Percentiles rank a stretch among this genome's conserved stretches.
Conservation (phyloP, 2,113 vertebrate genomes). For the Pelusios castaneus region DNA sequence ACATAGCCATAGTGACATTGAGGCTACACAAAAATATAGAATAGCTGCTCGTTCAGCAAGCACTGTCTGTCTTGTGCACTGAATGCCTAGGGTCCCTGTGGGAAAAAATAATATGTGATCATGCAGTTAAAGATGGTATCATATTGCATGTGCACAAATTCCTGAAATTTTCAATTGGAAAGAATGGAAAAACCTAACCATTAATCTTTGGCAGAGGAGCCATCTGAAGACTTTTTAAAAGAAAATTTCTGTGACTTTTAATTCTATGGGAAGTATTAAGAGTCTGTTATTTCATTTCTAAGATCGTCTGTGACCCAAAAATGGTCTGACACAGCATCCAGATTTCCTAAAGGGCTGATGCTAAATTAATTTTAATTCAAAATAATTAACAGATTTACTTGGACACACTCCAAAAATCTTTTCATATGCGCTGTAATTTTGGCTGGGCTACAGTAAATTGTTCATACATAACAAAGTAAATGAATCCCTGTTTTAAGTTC, state of each 20-base stretch:
- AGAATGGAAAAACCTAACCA: background rate
- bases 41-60: slow-evolving; percentile 28
- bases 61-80: background rate
- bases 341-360: background rate
- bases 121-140: slow-evolving; percentile 9
- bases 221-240: too few relatives aligned
- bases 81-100: background rate
- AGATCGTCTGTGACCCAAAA: background rate
- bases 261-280: slow-evolving; percentile 24
- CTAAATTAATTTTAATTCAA: background rate
- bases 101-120: background rate
- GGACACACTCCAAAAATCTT: background rate
- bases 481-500: background rate
- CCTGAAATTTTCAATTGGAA: background rate
- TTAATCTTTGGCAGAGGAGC: background rate
- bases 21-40: slow-evolving; percentile 26
- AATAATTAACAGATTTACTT: slow-evolving; percentile 8
- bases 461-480: background rate
- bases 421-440: background rate
- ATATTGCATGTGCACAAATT: background rate
- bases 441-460: background rate
- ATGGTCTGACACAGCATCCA: slow-evolving; percentile 1
- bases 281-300: slow-evolving; percentile 1
- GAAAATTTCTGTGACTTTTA: slow-evolving; percentile 36
- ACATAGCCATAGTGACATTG: background rate